These are phyloP conservation scores for Monochamus saltuarius DNA, from an alignment of 1,140 invertebrate genomes.

Conservation along the genomic window DNA sequence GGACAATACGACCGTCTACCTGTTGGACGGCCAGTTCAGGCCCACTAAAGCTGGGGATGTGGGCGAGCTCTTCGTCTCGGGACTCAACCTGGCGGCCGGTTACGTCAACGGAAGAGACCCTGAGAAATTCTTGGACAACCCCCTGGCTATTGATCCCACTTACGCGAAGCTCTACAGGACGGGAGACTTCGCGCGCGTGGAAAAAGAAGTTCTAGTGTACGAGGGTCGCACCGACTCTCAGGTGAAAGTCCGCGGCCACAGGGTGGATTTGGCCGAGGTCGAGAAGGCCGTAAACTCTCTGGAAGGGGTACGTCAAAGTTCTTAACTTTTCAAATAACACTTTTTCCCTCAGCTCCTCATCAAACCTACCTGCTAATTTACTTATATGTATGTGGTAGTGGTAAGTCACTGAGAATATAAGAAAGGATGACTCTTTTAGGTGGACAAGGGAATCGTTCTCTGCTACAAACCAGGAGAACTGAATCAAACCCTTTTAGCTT, in stretches of 20 bases:
- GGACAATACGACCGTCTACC: conserved; percentile 76
- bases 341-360: too few relatives aligned
- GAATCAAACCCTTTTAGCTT: conserved; percentile 71
- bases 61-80: conserved; percentile 78
- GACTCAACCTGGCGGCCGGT: conserved; percentile 73
- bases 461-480: conserved; percentile 76
- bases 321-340: conserved; percentile 22
- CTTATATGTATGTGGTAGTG: too few relatives aligned
- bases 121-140: conserved; percentile 73
- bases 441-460: conserved; percentile 62
- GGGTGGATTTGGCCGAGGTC: conserved; percentile 81
- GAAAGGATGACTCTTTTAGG: conserved; percentile 41
- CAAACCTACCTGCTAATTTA: too few relatives aligned
- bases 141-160: conserved; percentile 62
- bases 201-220: conserved; percentile 71
- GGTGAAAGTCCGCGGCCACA: conserved; percentile 81
- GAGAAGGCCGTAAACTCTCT: conserved; percentile 66
- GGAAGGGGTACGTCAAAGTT: conserved; percentile 55
- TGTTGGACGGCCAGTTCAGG: conserved; percentile 70
- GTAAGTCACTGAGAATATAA: conserved; percentile 10
- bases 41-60: conserved; percentile 67
- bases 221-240: conserved; percentile 85
- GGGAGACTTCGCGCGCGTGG: conserved; percentile 77
- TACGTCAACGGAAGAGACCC: conserved; percentile 74
- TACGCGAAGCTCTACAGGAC: conserved; percentile 68